Evolutionary conservation across 1,140 invertebrate genomes (phyloP), one percentile per base, ranked within the genome.

Genomic region (Trachelipus rathkii): DNA sequence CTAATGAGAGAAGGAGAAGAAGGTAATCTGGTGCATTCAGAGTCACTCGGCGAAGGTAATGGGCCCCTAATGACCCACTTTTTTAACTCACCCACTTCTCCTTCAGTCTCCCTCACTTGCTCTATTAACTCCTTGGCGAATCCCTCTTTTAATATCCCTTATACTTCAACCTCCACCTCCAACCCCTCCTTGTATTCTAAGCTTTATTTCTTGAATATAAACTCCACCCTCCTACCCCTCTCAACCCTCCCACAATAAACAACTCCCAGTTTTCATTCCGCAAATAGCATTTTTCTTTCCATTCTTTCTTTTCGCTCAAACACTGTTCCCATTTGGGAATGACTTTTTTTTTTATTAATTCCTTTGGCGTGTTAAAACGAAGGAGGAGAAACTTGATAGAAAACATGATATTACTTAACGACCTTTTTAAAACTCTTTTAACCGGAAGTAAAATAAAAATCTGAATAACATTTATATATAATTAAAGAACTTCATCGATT

Each of bases 31-130:
- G 19, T 60, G 50, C 50, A 60, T 60, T 60, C 50, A 19, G 19
- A 60, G 4, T 19, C 50, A 60, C 50, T 60, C 50, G 8, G 50
- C 50, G 50, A 15, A 19, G 50, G 50, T 60, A 60, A 60, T 60
- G 11, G 11, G 50, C 50, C 50, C 50, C 50, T 60, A 60, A 60
- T 60, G 50, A 60, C 50, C 50, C 50, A 60, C n/a, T 60, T 60
- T 60, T 33, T 33, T 33, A 33, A 33, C 33, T 33, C 33, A 33
- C 33, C 33, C 33, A 6, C 33, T 6, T 33, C 33, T 33, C 33
- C 33, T 33, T 33, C 33, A 33, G 33, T 33, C 33, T 33, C 33
- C 50, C 11, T 19, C 19, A 15, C 50, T 60, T 60, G 50, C 11
- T 60, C 50, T 60, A 60, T 60, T 60, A 60, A 19, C 50, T 19